Conservation (phyloP, 2,113 vertebrate genomes). For the Sprattus sprattus region DNA sequence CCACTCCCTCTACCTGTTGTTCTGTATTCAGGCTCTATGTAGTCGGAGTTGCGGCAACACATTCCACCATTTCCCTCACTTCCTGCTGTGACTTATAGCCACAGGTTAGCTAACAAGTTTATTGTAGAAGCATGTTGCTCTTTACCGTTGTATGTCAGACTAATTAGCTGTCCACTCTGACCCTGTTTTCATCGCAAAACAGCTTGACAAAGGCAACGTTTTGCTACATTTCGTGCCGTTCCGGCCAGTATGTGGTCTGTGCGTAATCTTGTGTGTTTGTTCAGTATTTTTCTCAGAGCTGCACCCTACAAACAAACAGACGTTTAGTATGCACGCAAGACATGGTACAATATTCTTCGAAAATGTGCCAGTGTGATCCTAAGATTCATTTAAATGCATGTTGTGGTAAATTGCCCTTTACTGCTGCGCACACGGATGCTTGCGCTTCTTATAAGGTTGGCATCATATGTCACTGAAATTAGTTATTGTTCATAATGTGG, state of each 20-base stretch:
- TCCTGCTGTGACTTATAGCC: background rate
- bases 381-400: background rate
- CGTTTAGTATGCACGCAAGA: background rate
- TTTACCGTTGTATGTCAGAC: background rate
- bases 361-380: background rate
- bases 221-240: background rate
- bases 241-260: background rate
- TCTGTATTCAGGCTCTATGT: background rate
- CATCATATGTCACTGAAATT: background rate
- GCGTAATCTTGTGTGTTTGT: background rate
- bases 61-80: background rate
- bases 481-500: background rate
- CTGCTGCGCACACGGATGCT: background rate
- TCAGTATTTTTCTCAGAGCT: background rate
- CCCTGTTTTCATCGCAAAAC: background rate
- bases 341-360: too few species aligned
- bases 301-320: background rate
- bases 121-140: background rate
- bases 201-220: background rate
- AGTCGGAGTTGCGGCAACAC: background rate
- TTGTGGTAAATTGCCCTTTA: background rate
- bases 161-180: conserved; percentile 3
- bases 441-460: background rate
- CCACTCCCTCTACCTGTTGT: background rate
- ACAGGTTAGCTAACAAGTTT: background rate